Base-by-base conservation (phyloP, 23 tunicate species). In the Clavelina lepadiformis region DNA sequence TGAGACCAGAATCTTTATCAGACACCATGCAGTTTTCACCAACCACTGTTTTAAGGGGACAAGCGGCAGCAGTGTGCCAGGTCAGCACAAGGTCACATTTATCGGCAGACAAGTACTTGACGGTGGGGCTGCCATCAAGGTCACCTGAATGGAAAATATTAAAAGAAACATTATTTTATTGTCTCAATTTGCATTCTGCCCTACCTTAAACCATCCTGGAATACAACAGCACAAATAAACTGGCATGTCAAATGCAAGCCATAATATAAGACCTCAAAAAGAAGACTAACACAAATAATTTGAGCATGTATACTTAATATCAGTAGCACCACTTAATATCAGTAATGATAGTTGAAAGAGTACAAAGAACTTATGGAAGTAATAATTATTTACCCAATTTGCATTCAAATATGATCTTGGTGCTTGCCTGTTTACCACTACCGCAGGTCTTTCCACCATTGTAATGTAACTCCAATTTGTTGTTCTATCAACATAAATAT, bases 11-110 rank as follows among this genome's bases (percentile, higher is more conserved):
- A 3, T 73, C 77, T 28, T 75, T 77, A 47, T 83, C 92, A 7
- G 70, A 55, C 54, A 83, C 77, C 46, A 68, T 62, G 47, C 92
- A 83, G 36, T 68, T 62, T 26, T 38, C 28, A 8, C 92, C 92
- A 20, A 35, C 56, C 2, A 75, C 72, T 6, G 77, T 27, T 35
- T 75, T 83, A 23, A 75, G 6, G 7, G 82, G 82, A 65, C 92
- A 83, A 28, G 92, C 92, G 20, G 82, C 82, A 0, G 92, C 72
- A 1, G 82, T 83, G 72, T 83, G 71, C 92, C 92, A 83, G 15
- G 73, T 75, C 20, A 83, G 25, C 33, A 26, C 52, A 0, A 75
- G 52, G 3, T 51, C 57, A 52, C 92, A 83, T 2, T 29, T 50
- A 37, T 83, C 92, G 18, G 76, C 22, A 19, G 92, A 83, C 66